Percentiles rank a stretch among this genome's conserved stretches.
These are phyloP conservation scores for Micrasema minimum DNA, from an alignment of 1,140 invertebrate genomes.

Conservation along the genomic window DNA sequence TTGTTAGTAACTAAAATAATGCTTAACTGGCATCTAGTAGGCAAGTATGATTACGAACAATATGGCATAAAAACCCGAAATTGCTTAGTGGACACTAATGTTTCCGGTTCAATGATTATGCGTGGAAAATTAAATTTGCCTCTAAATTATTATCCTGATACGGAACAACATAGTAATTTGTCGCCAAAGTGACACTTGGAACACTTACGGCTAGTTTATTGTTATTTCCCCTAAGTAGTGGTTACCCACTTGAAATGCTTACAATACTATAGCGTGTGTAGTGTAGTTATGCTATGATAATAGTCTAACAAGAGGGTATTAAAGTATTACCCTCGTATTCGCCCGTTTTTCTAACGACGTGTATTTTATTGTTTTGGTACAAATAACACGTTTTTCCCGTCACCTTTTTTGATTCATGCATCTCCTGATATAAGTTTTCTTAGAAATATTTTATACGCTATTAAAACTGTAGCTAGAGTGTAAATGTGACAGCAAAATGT, in stretches of 20 bases:
- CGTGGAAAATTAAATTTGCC: constrained; percentile 11
- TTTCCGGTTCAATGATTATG: constrained; percentile 4
- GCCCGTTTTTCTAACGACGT: not conserved
- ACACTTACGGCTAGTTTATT: constrained; percentile 14
- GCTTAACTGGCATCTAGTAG: no score
- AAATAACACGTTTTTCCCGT: not conserved
- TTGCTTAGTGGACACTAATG: not conserved
- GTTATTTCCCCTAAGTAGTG: constrained; percentile 32
- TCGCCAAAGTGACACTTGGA: constrained; percentile 14
- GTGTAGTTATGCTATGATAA: constrained; percentile 8
- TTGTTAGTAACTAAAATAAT: no score
- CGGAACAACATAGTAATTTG: constrained; percentile 8
- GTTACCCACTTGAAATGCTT: constrained; percentile 14
- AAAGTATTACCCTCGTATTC: not conserved
- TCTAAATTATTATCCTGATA: constrained; percentile 11
- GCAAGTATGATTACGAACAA: no score
- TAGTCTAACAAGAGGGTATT: constrained; percentile 1
- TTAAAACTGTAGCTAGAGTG: no score
- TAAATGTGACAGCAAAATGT: no score
- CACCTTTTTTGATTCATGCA: not conserved
- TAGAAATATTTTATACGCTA: no score
- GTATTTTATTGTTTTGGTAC: not conserved
- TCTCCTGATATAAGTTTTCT: no score
- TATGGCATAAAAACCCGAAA: not conserved
- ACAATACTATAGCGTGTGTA: constrained; percentile 4